phyloP scores from a whole-genome alignment of 2,113 vertebrate species.

The Mus pahari region DNA sequence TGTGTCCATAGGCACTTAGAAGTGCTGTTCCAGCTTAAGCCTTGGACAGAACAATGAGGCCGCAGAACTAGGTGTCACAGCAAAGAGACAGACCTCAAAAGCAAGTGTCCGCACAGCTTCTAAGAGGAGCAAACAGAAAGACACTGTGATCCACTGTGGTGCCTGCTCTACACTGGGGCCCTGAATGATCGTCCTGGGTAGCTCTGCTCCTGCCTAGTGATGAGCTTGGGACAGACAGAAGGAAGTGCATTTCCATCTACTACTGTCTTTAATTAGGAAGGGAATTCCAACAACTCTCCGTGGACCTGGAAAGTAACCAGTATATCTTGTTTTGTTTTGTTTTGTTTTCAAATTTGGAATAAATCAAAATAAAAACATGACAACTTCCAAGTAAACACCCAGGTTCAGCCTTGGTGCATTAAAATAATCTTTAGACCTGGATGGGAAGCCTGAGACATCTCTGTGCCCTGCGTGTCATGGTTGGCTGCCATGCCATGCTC shows the following conservation, averaged over 20 bases:
- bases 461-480: not conserved
- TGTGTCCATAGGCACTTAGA: not conserved
- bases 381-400: slow-evolving; percentile 1
- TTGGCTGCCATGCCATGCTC: not conserved
- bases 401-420: not conserved
- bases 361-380: slow-evolving; percentile 58
- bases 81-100: not conserved
- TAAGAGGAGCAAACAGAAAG: not conserved
- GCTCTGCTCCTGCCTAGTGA: not conserved
- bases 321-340: slow-evolving; percentile 24
- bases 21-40: not conserved
- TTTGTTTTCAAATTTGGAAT: slow-evolving; percentile 22
- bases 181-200: rapidly evolving
- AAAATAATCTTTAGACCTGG: slow-evolving; percentile 43
- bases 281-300: slow-evolving; percentile 10
- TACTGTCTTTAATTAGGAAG: slow-evolving; percentile 57
- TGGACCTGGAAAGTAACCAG: not conserved
- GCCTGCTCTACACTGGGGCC: not conserved
- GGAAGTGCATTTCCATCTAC: slow-evolving; percentile 54
- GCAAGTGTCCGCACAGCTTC: not conserved
- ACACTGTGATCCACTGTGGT: not conserved
- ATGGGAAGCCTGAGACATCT: not conserved
- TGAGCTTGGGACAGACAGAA: not conserved
- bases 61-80: not conserved
- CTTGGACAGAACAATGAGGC: not conserved